phyloP scores from a whole-genome alignment of 1,140 invertebrate species.

The Phymastichus coffea region DNA sequence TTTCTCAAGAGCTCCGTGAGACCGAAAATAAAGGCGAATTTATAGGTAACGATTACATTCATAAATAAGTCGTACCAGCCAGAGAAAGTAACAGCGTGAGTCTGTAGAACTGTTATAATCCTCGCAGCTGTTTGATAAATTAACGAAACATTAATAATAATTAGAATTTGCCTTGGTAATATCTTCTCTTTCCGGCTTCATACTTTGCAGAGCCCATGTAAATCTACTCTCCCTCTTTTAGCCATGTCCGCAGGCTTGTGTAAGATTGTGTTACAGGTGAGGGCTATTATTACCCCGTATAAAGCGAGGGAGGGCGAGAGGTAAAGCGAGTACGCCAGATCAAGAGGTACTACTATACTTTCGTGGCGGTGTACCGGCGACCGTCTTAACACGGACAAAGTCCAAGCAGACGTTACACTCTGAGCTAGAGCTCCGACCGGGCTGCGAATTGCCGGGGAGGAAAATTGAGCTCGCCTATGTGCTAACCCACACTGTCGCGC shows the following conservation, averaged over 20 bases:
- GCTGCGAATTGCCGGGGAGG: slow-evolving; percentile 10
- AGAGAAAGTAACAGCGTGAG: too few species aligned
- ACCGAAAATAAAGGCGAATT: slow-evolving; percentile 25
- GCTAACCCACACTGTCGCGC: background rate
- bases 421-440: too few species aligned
- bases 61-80: slow-evolving; percentile 22
- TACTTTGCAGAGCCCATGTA: background rate
- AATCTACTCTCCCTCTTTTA: slow-evolving; percentile 24
- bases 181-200: background rate
- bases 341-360: too few species aligned
- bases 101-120: too few species aligned
- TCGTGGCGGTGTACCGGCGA: too few species aligned
- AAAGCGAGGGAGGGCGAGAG: background rate
- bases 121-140: slow-evolving; percentile 21
- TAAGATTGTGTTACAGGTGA: slow-evolving; percentile 25
- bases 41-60: slow-evolving; percentile 20
- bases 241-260: background rate
- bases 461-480: slow-evolving; percentile 16
- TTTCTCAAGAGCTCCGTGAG: slow-evolving; percentile 26
- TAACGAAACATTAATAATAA: slow-evolving; percentile 28
- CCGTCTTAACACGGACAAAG: slow-evolving; percentile 18
- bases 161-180: slow-evolving; percentile 14
- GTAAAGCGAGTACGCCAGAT: too few species aligned
- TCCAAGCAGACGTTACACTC: slow-evolving; percentile 16
- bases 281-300: slow-evolving; percentile 20